Conservation (phyloP, 2,113 vertebrate genomes). For the Daboia siamensis region DNA sequence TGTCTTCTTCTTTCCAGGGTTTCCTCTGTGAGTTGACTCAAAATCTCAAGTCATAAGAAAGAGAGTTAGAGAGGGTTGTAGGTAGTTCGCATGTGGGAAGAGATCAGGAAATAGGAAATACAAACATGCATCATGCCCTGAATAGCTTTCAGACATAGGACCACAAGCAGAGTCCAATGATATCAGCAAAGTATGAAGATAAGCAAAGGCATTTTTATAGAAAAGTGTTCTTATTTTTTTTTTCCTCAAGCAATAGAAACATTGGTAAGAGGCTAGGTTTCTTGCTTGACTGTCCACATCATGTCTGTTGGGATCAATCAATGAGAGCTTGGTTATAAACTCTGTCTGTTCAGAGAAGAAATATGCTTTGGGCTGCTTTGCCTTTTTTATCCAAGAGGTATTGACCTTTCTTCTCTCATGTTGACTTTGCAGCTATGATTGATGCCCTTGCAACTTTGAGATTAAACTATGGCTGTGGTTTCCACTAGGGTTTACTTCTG, state of each 20-base stretch:
- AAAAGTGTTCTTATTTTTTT: not conserved
- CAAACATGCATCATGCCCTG: not conserved
- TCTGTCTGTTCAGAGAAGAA: constrained; percentile 57
- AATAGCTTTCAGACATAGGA: not conserved
- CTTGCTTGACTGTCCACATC: constrained; percentile 42
- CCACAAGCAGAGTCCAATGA: not conserved
- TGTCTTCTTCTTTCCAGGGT: not conserved
- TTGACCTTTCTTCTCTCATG: constrained; percentile 4
- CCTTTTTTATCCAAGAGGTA: not conserved
- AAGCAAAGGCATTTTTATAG: not conserved
- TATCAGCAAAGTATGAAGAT: not conserved
- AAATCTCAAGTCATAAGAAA: not conserved
- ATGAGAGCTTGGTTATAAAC: constrained; percentile 45
- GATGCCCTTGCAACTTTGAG: constrained; percentile 2
- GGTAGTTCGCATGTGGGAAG: not conserved
- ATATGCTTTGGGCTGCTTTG: constrained; percentile 48
- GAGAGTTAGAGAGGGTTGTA: not conserved
- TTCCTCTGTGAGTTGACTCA: not conserved
- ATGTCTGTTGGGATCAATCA: constrained; percentile 26
- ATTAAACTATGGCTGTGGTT: not conserved
- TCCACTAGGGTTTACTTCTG: not conserved
- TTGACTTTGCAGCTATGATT: constrained; percentile 8
- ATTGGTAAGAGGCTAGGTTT: not conserved
- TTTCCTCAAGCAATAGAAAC: constrained; percentile 16
- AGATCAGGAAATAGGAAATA: not conserved